phyloP scores from a whole-genome alignment of 92 coral and sea anemone species.

The Zoanthus gigantus region DNA sequence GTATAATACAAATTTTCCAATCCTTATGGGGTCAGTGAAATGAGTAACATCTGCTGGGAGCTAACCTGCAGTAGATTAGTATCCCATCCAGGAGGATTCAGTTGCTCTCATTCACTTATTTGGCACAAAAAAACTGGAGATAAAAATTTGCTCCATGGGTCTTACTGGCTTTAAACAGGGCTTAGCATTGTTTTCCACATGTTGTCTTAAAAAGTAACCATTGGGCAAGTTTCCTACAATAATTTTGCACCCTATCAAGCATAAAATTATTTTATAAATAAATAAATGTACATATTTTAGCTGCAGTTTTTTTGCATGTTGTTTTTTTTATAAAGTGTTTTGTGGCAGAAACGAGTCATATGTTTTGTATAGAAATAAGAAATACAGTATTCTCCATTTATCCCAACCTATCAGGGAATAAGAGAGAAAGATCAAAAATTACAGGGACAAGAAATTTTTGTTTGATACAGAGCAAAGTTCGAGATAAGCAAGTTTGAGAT shows the following conservation, averaged over 20 bases:
- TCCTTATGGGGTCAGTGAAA: background rate
- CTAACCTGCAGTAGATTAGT: background rate
- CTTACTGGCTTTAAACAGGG: background rate
- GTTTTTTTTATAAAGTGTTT: background rate
- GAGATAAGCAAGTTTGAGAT: background rate
- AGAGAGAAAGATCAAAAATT: background rate
- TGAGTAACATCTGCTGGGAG: background rate
- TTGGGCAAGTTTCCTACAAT: background rate
- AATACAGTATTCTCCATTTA: background rate
- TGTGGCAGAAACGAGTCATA: background rate
- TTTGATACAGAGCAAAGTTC: background rate
- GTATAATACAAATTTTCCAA: background rate
- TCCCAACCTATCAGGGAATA: background rate
- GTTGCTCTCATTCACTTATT: background rate
- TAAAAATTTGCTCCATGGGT: background rate
- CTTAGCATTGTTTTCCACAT: background rate
- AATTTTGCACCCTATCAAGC: background rate
- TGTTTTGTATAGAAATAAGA: background rate
- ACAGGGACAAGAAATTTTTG: conserved; percentile 5
- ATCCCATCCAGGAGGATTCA: background rate
- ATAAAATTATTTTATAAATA: background rate
- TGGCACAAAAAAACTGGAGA: background rate
- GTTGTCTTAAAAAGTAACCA: background rate
- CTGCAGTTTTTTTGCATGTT: background rate
- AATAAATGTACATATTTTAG: background rate